phyloP scores from a whole-genome alignment of 2,797 vertebrate species.

The Apogon talboti region DNA sequence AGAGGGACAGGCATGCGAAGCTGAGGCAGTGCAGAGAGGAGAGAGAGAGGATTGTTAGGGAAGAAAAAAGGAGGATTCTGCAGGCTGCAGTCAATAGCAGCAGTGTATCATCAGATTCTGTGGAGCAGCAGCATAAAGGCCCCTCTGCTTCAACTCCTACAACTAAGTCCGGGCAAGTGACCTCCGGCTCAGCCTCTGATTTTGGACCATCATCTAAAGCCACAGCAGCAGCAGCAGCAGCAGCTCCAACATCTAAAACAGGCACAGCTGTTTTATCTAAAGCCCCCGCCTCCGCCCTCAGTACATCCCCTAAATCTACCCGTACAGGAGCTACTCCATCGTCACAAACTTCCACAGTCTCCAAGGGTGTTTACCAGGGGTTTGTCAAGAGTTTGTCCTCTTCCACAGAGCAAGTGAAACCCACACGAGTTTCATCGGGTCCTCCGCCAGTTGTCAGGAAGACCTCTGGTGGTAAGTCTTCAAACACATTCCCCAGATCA shows the following conservation, averaged over 20 bases:
- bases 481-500: conserved; percentile 79
- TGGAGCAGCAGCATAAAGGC: conserved; percentile 52
- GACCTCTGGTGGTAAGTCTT: conserved; percentile 64
- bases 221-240: conserved; percentile 34
- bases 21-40: conserved; percentile 93
- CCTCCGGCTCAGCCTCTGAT: conserved; percentile 51
- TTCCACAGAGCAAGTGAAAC: conserved; percentile 55
- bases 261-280: conserved; percentile 50
- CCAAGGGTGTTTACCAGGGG: conserved; percentile 52
- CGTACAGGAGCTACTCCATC: conserved; percentile 34
- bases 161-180: conserved; percentile 68
- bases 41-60: conserved; percentile 91
- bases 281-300: conserved; percentile 58
- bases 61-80: conserved; percentile 91
- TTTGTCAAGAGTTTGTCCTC: conserved; percentile 44
- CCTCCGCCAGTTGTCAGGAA: conserved; percentile 67
- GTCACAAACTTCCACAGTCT: conserved; percentile 57
- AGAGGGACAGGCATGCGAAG: conserved; percentile 90
- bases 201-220: conserved; percentile 49
- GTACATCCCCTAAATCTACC: conserved; percentile 62
- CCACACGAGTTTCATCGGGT: conserved; percentile 56
- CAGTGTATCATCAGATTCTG: conserved; percentile 56
- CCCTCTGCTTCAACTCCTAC: conserved; percentile 45
- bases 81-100: conserved; percentile 74
- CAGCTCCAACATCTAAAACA: conserved; percentile 59